A percentile compares a stretch with the other conserved stretches of the same genome.
phyloP scores from a whole-genome alignment of 2,888 invertebrate species.

The Margaritifera margaritifera region DNA sequence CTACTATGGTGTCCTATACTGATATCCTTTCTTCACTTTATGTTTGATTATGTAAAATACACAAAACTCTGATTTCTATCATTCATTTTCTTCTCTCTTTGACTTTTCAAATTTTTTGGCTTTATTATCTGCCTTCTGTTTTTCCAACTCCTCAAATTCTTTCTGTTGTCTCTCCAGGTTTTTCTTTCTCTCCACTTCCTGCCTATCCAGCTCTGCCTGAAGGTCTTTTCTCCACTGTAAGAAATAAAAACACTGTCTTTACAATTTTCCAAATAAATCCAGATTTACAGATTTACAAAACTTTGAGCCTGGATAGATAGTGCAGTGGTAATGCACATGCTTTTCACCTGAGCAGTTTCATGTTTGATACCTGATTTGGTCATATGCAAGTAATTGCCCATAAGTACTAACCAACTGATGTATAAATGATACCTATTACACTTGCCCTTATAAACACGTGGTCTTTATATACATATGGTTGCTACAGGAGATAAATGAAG shows the following conservation, averaged over 20 bases:
- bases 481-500: too few species aligned
- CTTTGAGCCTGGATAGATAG: not conserved
- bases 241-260: constrained; percentile 1
- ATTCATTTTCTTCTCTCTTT: too few species aligned
- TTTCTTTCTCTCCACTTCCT: constrained; percentile 59
- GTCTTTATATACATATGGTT: too few species aligned
- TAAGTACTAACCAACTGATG: too few species aligned
- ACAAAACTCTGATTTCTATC: too few species aligned
- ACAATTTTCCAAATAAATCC: too few species aligned
- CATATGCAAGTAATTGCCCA: not conserved
- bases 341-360: not conserved
- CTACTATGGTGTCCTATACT: too few species aligned
- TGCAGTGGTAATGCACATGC: not conserved
- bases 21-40: too few species aligned
- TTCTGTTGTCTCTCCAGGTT: constrained; percentile 52
- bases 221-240: constrained; percentile 69
- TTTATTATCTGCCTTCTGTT: constrained; percentile 36
- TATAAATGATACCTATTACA: too few species aligned
- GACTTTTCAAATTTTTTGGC: constrained; percentile 34
- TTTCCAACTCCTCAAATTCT: constrained; percentile 54
- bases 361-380: not conserved
- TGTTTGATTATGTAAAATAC: too few species aligned
- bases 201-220: constrained; percentile 59
- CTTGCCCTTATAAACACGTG: too few species aligned
- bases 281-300: not conserved